Evolutionary conservation across 2,113 vertebrate genomes (phyloP).

Genomic region (Nipponia nippon): DNA sequence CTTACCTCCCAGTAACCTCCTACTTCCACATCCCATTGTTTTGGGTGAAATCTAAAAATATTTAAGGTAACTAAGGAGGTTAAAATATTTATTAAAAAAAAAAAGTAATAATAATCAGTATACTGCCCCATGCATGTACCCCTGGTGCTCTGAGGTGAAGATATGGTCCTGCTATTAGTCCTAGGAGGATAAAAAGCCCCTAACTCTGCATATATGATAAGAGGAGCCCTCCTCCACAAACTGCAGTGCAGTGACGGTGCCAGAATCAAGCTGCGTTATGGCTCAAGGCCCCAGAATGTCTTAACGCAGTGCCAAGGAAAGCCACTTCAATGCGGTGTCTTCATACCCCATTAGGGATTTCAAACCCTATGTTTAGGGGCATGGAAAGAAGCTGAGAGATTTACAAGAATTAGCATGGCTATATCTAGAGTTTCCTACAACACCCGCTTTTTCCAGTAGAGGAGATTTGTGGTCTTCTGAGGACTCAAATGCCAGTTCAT

Average conservation of each 20-base stretch:
- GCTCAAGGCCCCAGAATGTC: neutral
- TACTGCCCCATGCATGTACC: neutral
- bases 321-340: neutral
- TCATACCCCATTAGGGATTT: neutral
- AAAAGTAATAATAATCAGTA: neutral
- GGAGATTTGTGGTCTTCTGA: neutral
- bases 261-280: neutral
- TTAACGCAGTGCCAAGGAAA: neutral
- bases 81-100: neutral
- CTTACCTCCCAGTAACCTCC: neutral
- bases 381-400: neutral
- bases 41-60: neutral
- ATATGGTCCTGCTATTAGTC: neutral
- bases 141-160: neutral
- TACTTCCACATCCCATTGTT: neutral
- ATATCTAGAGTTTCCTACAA: neutral
- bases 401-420: neutral
- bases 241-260: accelerated
- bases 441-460: neutral
- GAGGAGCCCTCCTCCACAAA: neutral
- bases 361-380: conserved; percentile 8
- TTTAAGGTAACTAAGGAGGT: neutral
- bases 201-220: neutral
- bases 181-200: neutral
- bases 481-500: neutral